Evolutionary conservation across 2,797 vertebrate species (phyloP).

Genomic region (Hybognathus amarus): DNA sequence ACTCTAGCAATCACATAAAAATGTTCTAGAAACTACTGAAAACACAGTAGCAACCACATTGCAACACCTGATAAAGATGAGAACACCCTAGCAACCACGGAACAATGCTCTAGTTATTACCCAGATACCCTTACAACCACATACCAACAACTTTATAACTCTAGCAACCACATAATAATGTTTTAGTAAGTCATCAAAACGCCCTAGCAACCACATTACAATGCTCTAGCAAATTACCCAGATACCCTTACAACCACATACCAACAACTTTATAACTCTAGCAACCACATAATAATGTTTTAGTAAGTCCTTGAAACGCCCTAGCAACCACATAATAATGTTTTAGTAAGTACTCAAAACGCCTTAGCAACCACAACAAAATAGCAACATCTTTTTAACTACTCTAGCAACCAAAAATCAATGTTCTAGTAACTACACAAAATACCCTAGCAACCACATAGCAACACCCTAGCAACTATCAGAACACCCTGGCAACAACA

Average conservation of each 20-base stretch:
- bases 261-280: too few species aligned
- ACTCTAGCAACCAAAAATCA: neutral
- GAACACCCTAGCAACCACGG: neutral
- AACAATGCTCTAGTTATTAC: neutral
- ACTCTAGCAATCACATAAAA: neutral
- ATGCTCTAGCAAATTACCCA: neutral
- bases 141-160: too few species aligned
- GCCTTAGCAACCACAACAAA: neutral
- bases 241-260: neutral
- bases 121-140: neutral
- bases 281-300: neutral
- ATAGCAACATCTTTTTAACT: neutral
- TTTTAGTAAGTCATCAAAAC: neutral
- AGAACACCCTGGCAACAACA: too few species aligned
- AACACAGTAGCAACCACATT: neutral
- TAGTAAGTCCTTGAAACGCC: neutral
- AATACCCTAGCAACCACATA: neutral
- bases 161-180: neutral
- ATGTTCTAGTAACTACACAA: neutral
- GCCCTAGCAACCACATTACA: neutral
- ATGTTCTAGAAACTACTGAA: neutral
- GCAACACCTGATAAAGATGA: fast-evolving
- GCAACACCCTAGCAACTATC: neutral
- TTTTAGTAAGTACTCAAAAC: neutral
- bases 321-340: neutral